phyloP scores from a whole-genome alignment of 2,797 vertebrate species.

The Alca torda region DNA sequence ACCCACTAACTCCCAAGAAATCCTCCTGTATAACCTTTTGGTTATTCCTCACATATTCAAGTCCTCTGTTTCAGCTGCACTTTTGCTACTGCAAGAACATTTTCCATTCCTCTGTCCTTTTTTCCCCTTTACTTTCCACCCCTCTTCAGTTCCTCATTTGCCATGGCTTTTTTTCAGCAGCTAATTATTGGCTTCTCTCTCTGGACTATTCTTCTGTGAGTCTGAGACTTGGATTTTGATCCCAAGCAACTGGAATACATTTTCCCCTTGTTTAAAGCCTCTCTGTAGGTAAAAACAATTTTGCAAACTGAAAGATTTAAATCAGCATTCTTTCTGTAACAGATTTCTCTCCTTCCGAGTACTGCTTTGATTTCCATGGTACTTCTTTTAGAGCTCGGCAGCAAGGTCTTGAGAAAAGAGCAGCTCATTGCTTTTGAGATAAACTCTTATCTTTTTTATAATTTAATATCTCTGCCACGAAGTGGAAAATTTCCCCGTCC shows the following conservation, averaged over 20 bases:
- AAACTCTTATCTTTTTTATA: constrained; percentile 11
- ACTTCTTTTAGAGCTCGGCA: neutral
- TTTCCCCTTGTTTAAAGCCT: neutral
- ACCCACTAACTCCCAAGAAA: neutral
- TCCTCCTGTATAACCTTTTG: neutral
- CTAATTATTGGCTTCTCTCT: neutral
- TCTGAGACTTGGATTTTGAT: constrained; percentile 9
- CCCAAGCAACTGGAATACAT: neutral
- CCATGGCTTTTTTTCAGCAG: neutral
- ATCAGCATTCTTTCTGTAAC: neutral
- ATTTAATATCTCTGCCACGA: neutral
- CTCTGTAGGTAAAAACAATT: neutral
- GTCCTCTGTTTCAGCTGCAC: neutral
- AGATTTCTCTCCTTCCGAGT: neutral
- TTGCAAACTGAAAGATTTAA: neutral
- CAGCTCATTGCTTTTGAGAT: neutral
- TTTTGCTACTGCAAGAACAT: neutral
- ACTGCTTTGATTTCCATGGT: neutral
- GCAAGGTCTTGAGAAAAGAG: neutral
- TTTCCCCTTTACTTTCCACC: neutral
- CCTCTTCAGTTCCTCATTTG: neutral
- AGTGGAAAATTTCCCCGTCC: neutral
- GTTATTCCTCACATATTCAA: neutral
- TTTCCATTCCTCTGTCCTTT: neutral
- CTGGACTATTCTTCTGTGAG: neutral